Base-by-base conservation (phyloP, 2,888 invertebrate genomes). In the Pristionchus fissidentatus region DNA sequence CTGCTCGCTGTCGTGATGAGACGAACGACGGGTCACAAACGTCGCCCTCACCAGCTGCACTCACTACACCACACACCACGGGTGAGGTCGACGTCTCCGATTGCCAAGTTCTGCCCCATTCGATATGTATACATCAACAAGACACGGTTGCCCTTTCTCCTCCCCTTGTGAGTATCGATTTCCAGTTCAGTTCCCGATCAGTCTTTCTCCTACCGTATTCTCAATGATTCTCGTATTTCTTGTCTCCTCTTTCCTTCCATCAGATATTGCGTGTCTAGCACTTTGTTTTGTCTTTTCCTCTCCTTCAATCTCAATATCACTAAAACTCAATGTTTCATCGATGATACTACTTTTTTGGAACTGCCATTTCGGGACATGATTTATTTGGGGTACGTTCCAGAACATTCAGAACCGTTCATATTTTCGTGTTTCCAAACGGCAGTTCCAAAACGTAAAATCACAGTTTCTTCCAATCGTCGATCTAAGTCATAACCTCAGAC, bases 1-100 rank as follows among this genome's bases (percentile, higher is more conserved):
- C 52, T 82, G 82, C 49, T 82, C 46, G 32, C 43, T 82, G 32
- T 82, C 82, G 22, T 70, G 52, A 82, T 29, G 7, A 46, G 35
- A 26, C 35, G 35, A 55, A 38, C 26, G n/a, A 41, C 43, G 43
- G 35, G 38, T 49, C 80, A 26, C 80, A 60, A 1, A 43, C 73
- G 46, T 46, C 46, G 46, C 13, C 43, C 46, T 46, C 73, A 43
- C 43, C 43, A 41, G 26, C 10, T 46, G 46, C 46, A 73, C 73
- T 15, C 73, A 43, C 26, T 73, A 35, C 73, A 73, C 73, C 46
- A 73, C 73, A 10, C 46, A 73, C 46, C 43, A 26, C 46, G 43
- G 73, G 73, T 46, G 73, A 73, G 73, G 73, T 13, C 46, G 73
- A 73, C 73, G 73, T 73, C 43, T 26, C 26, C 73, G 29, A 43